Evolutionary conservation across 2,888 invertebrate genomes (phyloP).

Genomic region (Norana najaformis): DNA sequence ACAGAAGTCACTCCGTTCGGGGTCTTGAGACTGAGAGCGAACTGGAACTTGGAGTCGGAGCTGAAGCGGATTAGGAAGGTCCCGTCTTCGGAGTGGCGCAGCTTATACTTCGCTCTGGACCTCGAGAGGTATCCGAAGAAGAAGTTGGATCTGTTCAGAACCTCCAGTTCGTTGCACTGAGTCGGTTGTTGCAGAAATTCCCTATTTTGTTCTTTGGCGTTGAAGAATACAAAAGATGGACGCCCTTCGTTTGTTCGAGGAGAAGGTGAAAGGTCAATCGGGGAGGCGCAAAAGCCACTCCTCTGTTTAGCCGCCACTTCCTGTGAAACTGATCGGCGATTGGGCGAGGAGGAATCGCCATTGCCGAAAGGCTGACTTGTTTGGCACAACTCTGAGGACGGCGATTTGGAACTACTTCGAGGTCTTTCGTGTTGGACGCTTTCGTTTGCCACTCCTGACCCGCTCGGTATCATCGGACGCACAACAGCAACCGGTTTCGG

Average conservation of each 20-base stretch:
- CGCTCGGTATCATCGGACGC: background rate
- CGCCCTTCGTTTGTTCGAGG: background rate
- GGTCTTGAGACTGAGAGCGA: constrained; percentile 21
- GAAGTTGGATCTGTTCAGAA: background rate
- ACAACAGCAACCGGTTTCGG: background rate
- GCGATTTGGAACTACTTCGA: background rate
- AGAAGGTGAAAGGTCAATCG: background rate
- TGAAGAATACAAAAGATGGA: background rate
- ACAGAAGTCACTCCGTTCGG: constrained; percentile 29
- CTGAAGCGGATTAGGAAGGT: constrained; percentile 27
- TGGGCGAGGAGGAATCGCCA: background rate
- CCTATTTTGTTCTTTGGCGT: background rate
- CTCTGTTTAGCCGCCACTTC: background rate
- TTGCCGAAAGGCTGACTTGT: background rate
- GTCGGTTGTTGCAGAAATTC: background rate
- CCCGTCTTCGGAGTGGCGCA: background rate
- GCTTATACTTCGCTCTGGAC: constrained; percentile 8
- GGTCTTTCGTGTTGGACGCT: background rate
- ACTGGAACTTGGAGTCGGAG: constrained; percentile 16
- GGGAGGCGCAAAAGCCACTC: background rate
- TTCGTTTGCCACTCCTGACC: background rate
- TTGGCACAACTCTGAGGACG: background rate
- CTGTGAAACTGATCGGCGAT: background rate
- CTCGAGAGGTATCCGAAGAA: background rate
- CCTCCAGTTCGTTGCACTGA: background rate